Percentiles rank a stretch among this genome's conserved stretches.
phyloP scores from a whole-genome alignment of 1,140 invertebrate genomes.

The Pseudomyrmex flavicornis region DNA sequence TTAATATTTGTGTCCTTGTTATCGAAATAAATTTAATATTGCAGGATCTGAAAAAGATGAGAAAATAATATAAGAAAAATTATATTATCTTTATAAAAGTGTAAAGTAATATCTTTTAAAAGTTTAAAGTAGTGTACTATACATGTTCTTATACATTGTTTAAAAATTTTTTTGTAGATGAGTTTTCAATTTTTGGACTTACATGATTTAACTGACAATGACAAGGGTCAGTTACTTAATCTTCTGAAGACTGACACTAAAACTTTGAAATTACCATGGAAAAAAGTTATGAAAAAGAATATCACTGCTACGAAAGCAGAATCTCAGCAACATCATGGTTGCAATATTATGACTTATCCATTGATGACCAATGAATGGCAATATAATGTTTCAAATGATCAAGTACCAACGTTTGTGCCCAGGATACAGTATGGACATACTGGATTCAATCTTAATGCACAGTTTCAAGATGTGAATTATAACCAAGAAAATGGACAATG shows the following conservation, averaged over 20 bases:
- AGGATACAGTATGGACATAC: too few species aligned
- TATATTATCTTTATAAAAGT: too few species aligned
- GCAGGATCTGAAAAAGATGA: too few species aligned
- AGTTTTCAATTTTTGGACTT: constrained; percentile 83
- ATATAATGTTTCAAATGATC: constrained; percentile 30
- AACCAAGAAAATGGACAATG: constrained; percentile 73
- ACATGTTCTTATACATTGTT: neutral
- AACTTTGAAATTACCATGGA: constrained; percentile 82
- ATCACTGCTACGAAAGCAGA: constrained; percentile 51
- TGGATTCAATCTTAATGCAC: too few species aligned
- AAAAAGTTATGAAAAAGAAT: constrained; percentile 74
- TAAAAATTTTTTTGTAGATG: constrained; percentile 74
- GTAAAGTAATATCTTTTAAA: too few species aligned
- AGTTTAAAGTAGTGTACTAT: neutral
- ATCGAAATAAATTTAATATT: too few species aligned
- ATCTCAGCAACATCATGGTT: constrained; percentile 68
- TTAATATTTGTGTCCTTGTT: too few species aligned
- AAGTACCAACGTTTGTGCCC: neutral
- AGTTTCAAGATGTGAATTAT: constrained; percentile 65
- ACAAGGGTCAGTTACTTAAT: constrained; percentile 77
- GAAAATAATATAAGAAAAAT: too few species aligned
- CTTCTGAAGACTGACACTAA: constrained; percentile 78
- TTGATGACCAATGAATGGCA: constrained; percentile 72
- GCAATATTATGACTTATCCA: constrained; percentile 71
- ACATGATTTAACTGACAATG: constrained; percentile 78